These are phyloP conservation scores for Crocallis elinguaria DNA, from an alignment of 2,888 invertebrate species.

Conservation along the genomic window DNA sequence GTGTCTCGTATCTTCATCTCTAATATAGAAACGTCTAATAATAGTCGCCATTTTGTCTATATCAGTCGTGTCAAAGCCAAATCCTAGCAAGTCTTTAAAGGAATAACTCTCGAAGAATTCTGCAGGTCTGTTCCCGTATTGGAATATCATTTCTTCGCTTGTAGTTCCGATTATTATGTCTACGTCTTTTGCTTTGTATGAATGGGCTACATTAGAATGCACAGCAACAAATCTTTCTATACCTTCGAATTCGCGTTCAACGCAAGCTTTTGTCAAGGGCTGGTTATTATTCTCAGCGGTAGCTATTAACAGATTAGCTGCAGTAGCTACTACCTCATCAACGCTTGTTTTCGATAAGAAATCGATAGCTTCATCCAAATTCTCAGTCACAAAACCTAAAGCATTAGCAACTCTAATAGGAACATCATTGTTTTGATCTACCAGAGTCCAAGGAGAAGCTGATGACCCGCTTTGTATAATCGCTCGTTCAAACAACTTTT, in stretches of 20 bases:
- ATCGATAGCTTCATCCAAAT: slow-evolving; percentile 24
- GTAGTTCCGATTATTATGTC: slow-evolving; percentile 33
- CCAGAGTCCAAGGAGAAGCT: slow-evolving; percentile 21
- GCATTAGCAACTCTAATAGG: slow-evolving; percentile 29
- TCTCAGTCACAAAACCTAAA: slow-evolving; percentile 26
- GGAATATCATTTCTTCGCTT: slow-evolving; percentile 36
- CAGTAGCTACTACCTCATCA: slow-evolving; percentile 20
- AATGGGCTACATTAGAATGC: slow-evolving; percentile 32
- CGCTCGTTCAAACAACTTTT: slow-evolving; percentile 43
- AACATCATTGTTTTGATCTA: slow-evolving; percentile 19
- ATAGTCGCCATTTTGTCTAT: neutral
- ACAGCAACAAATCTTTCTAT: slow-evolving; percentile 27
- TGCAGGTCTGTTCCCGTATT: slow-evolving; percentile 17
- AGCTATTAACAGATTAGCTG: slow-evolving; percentile 6
- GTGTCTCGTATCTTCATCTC: slow-evolving; percentile 1
- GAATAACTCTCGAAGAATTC: slow-evolving; percentile 21
- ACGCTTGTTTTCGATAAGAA: slow-evolving; percentile 29
- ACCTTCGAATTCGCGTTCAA: slow-evolving; percentile 29
- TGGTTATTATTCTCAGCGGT: slow-evolving; percentile 2
- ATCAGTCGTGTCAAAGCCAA: slow-evolving; percentile 5
- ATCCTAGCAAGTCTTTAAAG: slow-evolving; percentile 2
- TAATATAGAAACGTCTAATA: slow-evolving; percentile 4
- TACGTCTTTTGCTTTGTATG: slow-evolving; percentile 22
- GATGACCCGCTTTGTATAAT: slow-evolving; percentile 39
- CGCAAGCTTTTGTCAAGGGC: slow-evolving; percentile 32